These are phyloP conservation scores for Mellilla xanthometata DNA, from an alignment of 2,888 invertebrate genomes.

Conservation along the genomic window DNA sequence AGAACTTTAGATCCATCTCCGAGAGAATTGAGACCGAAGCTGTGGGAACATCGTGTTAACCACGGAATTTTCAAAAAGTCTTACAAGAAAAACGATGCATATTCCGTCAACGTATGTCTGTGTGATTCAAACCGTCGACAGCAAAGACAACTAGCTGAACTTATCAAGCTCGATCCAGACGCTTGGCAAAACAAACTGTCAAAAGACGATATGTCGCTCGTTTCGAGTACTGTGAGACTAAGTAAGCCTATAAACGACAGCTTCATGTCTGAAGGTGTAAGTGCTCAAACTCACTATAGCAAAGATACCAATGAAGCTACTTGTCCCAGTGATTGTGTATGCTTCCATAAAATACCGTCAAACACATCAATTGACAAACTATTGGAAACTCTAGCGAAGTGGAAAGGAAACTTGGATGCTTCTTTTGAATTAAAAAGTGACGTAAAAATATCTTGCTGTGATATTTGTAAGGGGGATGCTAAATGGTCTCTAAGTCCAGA, in stretches of 20 bases:
- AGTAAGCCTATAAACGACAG: constrained; percentile 43
- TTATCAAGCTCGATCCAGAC: constrained; percentile 2
- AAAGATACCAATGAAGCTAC: constrained; percentile 24
- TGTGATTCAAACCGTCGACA: constrained; percentile 45
- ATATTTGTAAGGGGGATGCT: neutral
- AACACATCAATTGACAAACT: constrained; percentile 63
- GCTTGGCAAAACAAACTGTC: constrained; percentile 30
- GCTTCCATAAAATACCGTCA: constrained; percentile 67
- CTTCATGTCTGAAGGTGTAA: constrained; percentile 27
- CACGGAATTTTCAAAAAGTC: constrained; percentile 24
- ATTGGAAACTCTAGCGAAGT: constrained; percentile 50
- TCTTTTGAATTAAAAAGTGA: constrained; percentile 3
- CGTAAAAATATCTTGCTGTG: neutral
- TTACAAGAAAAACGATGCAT: constrained; percentile 42
- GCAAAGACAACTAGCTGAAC: constrained; percentile 22
- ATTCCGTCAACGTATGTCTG: constrained; percentile 65
- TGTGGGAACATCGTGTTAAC: neutral
- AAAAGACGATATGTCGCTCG: constrained; percentile 31
- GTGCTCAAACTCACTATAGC: constrained; percentile 16
- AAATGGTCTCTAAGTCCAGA: neutral
- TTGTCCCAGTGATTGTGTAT: constrained; percentile 50
- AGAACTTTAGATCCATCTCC: constrained; percentile 13
- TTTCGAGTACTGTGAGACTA: constrained; percentile 38
- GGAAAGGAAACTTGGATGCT: constrained; percentile 43
- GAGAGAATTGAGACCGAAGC: constrained; percentile 24